Conservation (phyloP, 2,113 vertebrate species). For the Mesitornis unicolor region DNA sequence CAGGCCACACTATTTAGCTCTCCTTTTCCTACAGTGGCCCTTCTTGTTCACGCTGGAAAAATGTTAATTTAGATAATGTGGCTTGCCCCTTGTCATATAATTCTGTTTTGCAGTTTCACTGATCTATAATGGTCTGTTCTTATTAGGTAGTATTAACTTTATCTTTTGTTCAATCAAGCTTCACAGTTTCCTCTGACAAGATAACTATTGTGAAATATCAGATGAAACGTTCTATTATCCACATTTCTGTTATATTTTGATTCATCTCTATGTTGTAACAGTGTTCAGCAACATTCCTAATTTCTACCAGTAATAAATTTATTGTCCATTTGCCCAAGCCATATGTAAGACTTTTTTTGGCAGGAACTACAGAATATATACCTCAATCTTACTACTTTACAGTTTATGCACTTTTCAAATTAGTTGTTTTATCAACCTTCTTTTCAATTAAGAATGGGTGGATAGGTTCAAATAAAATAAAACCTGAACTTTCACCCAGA, state of each 20-base stretch:
- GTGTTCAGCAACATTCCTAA: conserved; percentile 49
- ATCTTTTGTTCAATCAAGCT: conserved; percentile 92
- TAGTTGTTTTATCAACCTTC: conserved; percentile 16
- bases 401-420: conserved; percentile 54
- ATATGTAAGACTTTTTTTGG: not conserved
- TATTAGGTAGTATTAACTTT: conserved; percentile 96
- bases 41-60: conserved; percentile 96
- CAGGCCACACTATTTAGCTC: conserved; percentile 86
- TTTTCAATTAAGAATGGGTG: conserved; percentile 37
- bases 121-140: conserved; percentile 98
- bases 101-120: conserved; percentile 93
- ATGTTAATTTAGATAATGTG: conserved; percentile 99
- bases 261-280: conserved; percentile 39
- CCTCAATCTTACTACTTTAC: not conserved
- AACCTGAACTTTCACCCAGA: conserved; percentile 17
- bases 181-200: conserved; percentile 77
- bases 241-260: conserved; percentile 59
- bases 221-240: conserved; percentile 62
- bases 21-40: conserved; percentile 85
- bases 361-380: not conserved
- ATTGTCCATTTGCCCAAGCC: conserved; percentile 38
- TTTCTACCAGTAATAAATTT: conserved; percentile 31
- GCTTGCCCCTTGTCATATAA: conserved; percentile 92
- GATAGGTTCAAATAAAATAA: conserved; percentile 46
- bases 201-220: conserved; percentile 71